Evolutionary conservation across 2,113 vertebrate genomes (phyloP).

Genomic region (Phrynosoma blainvillii): DNA sequence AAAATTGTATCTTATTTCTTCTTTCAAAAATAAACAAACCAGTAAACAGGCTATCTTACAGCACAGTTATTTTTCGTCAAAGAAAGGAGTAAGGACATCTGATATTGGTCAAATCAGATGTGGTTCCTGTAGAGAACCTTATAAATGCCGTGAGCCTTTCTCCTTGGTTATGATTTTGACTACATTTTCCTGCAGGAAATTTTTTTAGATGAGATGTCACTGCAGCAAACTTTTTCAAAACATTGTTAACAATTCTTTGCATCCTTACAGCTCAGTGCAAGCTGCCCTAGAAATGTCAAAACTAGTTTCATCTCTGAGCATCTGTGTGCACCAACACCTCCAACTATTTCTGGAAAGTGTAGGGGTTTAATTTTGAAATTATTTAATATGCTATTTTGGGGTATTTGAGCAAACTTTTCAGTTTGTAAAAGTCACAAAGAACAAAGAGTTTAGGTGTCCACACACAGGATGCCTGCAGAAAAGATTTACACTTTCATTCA

Average conservation of each 20-base stretch:
- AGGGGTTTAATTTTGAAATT: slow-evolving; percentile 15
- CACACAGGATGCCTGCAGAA: not conserved
- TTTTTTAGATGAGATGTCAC: not conserved
- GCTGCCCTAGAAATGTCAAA: slow-evolving; percentile 24
- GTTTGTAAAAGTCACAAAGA: not conserved
- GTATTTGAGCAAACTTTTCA: slow-evolving; percentile 5
- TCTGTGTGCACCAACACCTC: slow-evolving; percentile 15
- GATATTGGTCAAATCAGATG: not conserved
- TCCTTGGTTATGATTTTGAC: not conserved
- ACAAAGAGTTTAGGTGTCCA: not conserved
- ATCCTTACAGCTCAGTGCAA: not conserved
- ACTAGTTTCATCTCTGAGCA: slow-evolving; percentile 9
- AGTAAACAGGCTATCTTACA: not conserved
- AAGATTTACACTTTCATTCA: not conserved
- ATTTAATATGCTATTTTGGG: slow-evolving; percentile 22
- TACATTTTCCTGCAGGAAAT: not conserved
- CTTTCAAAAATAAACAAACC: not conserved
- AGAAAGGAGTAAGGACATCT: not conserved
- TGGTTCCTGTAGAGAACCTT: not conserved
- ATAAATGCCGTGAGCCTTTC: not conserved
- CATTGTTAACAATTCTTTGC: slow-evolving; percentile 3
- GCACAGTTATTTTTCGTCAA: not conserved
- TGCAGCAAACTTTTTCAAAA: not conserved
- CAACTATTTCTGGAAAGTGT: slow-evolving; percentile 18
- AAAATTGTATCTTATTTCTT: not conserved